phyloP scores from a whole-genome alignment of 2,888 invertebrate genomes.

The Kryphioiulus occultus region DNA sequence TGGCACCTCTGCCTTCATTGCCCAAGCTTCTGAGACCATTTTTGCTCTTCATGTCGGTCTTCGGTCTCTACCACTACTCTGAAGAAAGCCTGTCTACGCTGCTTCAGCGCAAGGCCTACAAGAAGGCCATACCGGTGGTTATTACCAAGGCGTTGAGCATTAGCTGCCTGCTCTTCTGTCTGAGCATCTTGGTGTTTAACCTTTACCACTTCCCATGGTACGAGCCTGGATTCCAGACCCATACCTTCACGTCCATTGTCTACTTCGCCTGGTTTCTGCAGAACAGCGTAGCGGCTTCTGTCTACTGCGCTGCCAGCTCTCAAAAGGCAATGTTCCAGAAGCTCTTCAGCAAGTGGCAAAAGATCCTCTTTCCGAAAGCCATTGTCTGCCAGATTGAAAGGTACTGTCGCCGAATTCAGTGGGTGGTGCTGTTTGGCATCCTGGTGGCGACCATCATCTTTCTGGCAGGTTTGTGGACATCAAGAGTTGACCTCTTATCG shows the following conservation, averaged over 20 bases:
- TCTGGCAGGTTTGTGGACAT: background rate
- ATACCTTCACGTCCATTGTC: constrained; percentile 37
- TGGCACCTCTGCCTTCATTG: background rate
- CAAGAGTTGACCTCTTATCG: background rate
- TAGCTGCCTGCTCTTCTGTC: background rate
- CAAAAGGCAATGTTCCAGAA: background rate
- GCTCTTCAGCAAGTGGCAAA: constrained; percentile 41
- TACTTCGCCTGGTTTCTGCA: constrained; percentile 46
- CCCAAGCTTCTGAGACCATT: constrained; percentile 35
- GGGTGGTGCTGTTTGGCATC: background rate
- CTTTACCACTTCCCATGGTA: constrained; percentile 41
- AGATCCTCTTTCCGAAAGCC: constrained; percentile 24
- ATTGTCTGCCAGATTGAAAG: background rate
- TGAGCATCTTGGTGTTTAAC: background rate
- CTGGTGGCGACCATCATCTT: background rate
- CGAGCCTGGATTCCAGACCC: constrained; percentile 22
- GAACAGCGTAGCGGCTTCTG: constrained; percentile 29
- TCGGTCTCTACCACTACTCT: constrained; percentile 39
- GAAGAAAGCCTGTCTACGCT: background rate
- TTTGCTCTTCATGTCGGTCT: background rate
- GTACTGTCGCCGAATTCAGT: constrained; percentile 40
- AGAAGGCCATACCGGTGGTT: background rate
- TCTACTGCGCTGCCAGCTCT: background rate
- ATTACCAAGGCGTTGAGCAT: constrained; percentile 29
- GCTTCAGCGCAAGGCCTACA: background rate